Evolutionary conservation across 2,797 vertebrate genomes (phyloP).

Genomic region (Lepus oiostolus): DNA sequence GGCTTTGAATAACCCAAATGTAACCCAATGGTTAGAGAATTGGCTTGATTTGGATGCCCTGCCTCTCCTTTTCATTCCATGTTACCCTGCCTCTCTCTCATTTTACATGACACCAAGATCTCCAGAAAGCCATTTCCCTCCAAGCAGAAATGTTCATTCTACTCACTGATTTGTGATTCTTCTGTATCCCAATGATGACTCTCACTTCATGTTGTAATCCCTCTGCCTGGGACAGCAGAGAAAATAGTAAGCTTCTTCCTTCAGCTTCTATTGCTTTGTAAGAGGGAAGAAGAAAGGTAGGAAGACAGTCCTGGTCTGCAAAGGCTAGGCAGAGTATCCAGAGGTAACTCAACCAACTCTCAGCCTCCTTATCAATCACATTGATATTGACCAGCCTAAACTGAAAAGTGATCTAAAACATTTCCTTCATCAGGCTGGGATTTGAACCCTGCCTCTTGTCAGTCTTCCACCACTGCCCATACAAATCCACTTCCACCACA

Average conservation of each 20-base stretch:
- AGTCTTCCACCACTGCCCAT: too few relatives aligned
- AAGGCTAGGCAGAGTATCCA: not conserved
- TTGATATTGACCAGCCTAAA: not conserved
- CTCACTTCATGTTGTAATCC: not conserved
- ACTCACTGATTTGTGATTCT: slow-evolving; percentile 27
- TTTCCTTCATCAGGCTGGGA: not conserved
- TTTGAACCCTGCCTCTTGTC: not conserved
- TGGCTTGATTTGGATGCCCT: not conserved
- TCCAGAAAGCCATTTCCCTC: not conserved
- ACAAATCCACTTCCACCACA: too few relatives aligned
- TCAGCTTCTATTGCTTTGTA: not conserved
- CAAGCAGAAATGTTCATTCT: not conserved
- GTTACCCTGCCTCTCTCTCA: not conserved
- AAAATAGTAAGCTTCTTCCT: not conserved
- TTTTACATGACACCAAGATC: not conserved
- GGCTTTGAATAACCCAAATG: not conserved
- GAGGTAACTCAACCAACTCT: not conserved
- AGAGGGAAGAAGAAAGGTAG: not conserved
- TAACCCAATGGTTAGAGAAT: not conserved
- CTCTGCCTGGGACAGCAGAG: slow-evolving; percentile 40
- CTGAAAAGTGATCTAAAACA: not conserved
- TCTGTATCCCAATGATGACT: not conserved
- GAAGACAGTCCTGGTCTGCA: not conserved
- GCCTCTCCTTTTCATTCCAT: not conserved
- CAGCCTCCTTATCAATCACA: not conserved